Conservation (phyloP, 2,888 invertebrate species). For the Dyspetes luteomarginatus region DNA sequence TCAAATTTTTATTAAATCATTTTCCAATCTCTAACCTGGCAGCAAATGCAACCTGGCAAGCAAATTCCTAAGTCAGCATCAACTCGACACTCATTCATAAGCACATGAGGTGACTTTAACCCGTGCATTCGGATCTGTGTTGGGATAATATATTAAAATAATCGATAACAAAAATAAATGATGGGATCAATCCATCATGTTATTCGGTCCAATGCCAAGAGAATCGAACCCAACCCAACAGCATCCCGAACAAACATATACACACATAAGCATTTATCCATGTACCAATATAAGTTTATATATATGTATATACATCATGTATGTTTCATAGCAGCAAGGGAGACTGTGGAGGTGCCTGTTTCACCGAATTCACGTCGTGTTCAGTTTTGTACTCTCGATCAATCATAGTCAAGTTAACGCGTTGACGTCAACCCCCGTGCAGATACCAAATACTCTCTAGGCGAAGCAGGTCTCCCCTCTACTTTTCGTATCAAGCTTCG, state of each 20-base stretch:
- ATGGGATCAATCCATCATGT: neutral
- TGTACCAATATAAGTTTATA: neutral
- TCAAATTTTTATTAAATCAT: too few species aligned
- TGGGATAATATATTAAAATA: too few species aligned
- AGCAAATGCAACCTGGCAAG: too few species aligned
- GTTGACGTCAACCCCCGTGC: conserved; percentile 31
- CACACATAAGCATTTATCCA: neutral
- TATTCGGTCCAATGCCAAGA: neutral
- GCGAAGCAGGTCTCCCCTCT: conserved; percentile 23
- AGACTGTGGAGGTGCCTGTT: conserved; percentile 60
- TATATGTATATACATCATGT: neutral
- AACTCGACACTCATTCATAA: too few species aligned
- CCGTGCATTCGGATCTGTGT: too few species aligned
- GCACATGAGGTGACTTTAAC: too few species aligned
- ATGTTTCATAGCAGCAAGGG: conserved; percentile 52
- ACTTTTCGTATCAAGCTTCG: conserved; percentile 15
- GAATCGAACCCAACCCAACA: conserved; percentile 40
- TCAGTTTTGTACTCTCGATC: conserved; percentile 75
- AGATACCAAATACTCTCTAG: conserved; percentile 39
- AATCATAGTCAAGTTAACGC: conserved; percentile 78
- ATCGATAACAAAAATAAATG: too few species aligned
- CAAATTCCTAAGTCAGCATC: too few species aligned
- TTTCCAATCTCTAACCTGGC: too few species aligned
- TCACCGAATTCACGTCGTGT: conserved; percentile 73
- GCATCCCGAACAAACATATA: neutral